Evolutionary conservation across 2,888 invertebrate species (phyloP), one percentile per base, ranked within the genome.

Genomic region (Trissoscelio sp.): DNA sequence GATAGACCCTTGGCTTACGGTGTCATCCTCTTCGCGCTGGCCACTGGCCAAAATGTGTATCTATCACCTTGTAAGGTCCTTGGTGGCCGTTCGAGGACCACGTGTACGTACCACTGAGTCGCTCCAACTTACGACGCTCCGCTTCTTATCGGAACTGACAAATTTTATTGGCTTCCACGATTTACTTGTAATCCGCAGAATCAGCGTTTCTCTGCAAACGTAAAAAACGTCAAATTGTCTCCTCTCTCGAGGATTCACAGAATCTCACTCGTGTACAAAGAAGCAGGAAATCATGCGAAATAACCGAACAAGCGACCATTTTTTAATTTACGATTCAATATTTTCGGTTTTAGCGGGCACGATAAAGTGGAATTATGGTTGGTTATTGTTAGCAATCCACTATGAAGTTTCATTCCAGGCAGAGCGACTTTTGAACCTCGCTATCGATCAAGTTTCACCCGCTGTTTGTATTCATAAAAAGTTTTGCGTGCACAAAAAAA

Each of bases 41-140:
- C 87, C 39, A 44, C 1, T 58, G 62, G 86, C 88, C 88, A 89
- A 86, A 86, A 84, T 81, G 77, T 81, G 85, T 84, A 89, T 89
- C 89, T 87, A 89, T 88, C 88, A 85, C 85, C 85, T 86, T 86
- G 85, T 88, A 88, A 87, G 73, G 64, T 72, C 51, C 69, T 73
- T 20, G 69, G 60, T 62, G 72, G 64, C 69, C 53, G 44, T 24
- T 75, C 82, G 22, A 70, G 81, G 48, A 70, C 64, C 73, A 37
- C 67, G 78, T 64, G 70, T 66, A 48, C 67, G 70, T 66, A 48
- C 67, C 74, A 53, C 31, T 62, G 57, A 57, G 22, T 28, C 37
- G 14, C 34, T 18, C 28, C 34, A 67, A 77, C 81, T 55, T 72
- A 69, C 74, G 73, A 67, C 31, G 22, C 14, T 62, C 12, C 46